Evolutionary conservation across 1,140 invertebrate genomes (phyloP).

Genomic region (Papilio helenus): DNA sequence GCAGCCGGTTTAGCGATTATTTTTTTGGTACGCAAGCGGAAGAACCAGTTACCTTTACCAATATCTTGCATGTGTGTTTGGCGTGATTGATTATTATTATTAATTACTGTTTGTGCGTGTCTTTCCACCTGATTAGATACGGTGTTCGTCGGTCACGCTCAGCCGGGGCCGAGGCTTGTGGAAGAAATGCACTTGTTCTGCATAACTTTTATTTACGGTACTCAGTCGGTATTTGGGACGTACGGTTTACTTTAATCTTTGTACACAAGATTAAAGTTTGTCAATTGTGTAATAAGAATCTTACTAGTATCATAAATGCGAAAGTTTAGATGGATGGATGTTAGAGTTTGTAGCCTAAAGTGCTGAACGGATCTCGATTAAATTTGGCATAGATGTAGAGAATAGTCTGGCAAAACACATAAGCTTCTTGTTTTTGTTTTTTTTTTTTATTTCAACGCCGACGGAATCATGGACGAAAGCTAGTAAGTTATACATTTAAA

Average conservation of each 20-base stretch:
- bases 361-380: too few species aligned
- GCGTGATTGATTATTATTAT: constrained; percentile 65
- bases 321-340: too few species aligned
- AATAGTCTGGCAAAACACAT: too few species aligned
- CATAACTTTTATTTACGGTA: constrained; percentile 52
- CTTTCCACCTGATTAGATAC: constrained; percentile 63
- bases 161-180: constrained; percentile 26
- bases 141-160: constrained; percentile 49
- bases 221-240: constrained; percentile 49
- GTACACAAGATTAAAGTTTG: background rate
- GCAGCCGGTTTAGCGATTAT: background rate
- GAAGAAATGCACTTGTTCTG: constrained; percentile 49
- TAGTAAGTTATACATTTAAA: too few species aligned
- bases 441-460: too few species aligned
- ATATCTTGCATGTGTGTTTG: constrained; percentile 42
- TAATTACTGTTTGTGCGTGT: constrained; percentile 63
- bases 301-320: background rate
- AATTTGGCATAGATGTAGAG: too few species aligned
- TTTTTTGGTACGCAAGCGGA: background rate
- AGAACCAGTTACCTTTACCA: constrained; percentile 47
- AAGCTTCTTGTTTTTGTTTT: too few species aligned
- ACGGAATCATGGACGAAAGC: too few species aligned
- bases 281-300: background rate
- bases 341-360: too few species aligned
- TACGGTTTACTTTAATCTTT: background rate